A percentile compares a stretch with the other conserved stretches of the same genome.
phyloP scores from a whole-genome alignment of 2,888 invertebrate species.

The Phaedon cochleariae region DNA sequence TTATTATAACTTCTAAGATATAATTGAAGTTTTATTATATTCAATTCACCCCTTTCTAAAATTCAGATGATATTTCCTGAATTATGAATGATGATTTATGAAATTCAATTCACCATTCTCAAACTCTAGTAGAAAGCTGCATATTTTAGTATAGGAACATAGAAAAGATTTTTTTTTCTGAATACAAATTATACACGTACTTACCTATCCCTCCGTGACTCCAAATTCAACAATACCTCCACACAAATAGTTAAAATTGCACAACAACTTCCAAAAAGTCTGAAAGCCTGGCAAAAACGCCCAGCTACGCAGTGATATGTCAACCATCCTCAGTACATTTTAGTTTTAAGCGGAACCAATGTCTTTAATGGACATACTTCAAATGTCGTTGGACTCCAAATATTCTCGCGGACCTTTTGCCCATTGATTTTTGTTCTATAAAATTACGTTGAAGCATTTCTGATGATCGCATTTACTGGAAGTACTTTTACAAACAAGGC shows the following conservation, averaged over 20 bases:
- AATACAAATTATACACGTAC: too few relatives aligned
- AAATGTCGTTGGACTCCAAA: constrained; percentile 48
- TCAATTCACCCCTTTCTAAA: too few relatives aligned
- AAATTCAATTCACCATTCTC: too few relatives aligned
- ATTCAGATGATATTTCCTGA: too few relatives aligned
- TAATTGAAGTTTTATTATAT: too few relatives aligned
- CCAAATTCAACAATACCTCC: not conserved
- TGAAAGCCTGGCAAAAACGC: constrained; percentile 40
- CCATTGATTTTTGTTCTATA: constrained; percentile 55
- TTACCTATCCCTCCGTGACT: not conserved
- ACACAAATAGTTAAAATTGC: constrained; percentile 41
- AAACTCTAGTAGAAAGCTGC: too few relatives aligned
- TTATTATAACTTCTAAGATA: too few relatives aligned
- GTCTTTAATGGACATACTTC: constrained; percentile 47
- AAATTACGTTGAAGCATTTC: constrained; percentile 52
- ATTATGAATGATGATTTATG: too few relatives aligned
- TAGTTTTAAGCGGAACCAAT: constrained; percentile 48
- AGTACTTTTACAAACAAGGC: constrained; percentile 48
- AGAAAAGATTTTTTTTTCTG: too few relatives aligned
- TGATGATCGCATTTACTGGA: constrained; percentile 50
- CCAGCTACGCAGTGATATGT: constrained; percentile 52
- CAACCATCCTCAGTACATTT: constrained; percentile 52
- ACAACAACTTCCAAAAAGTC: constrained; percentile 40
- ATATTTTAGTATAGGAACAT: too few relatives aligned
- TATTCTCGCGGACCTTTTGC: constrained; percentile 47